Conservation (phyloP, 1,140 invertebrate genomes). For the Drosophila sucinea region DNA sequence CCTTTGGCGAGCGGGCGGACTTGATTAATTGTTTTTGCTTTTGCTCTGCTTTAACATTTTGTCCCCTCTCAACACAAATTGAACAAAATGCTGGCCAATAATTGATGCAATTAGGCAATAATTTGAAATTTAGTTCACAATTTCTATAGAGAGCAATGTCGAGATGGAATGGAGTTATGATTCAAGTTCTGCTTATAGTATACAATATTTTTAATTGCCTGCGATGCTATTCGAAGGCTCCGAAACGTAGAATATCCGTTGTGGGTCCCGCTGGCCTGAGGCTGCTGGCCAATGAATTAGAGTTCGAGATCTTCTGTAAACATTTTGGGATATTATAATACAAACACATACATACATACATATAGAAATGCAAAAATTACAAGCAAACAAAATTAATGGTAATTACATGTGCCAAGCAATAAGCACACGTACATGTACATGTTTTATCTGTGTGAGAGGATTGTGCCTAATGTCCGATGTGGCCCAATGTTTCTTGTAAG, state of each 20-base stretch:
- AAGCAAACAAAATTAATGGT: slow-evolving; percentile 53
- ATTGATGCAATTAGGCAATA: slow-evolving; percentile 68
- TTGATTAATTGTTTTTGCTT: slow-evolving; percentile 71
- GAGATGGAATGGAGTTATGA: slow-evolving; percentile 23
- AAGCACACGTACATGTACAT: neutral
- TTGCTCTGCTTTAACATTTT: slow-evolving; percentile 26
- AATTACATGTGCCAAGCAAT: slow-evolving; percentile 19
- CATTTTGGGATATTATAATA: slow-evolving; percentile 54
- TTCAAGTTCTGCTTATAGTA: slow-evolving; percentile 25
- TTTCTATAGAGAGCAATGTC: slow-evolving; percentile 20
- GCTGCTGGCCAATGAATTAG: slow-evolving; percentile 61
- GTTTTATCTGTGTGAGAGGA: slow-evolving; percentile 20
- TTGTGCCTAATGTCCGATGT: slow-evolving; percentile 41
- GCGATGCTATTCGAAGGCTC: slow-evolving; percentile 61
- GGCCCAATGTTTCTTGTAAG: slow-evolving; percentile 4
- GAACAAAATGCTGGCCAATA: slow-evolving; percentile 42
- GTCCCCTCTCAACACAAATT: slow-evolving; percentile 24
- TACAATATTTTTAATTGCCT: slow-evolving; percentile 42
- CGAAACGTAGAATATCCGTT: slow-evolving; percentile 65
- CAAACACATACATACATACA: slow-evolving; percentile 25
- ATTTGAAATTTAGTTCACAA: slow-evolving; percentile 18
- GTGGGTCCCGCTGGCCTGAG: slow-evolving; percentile 50
- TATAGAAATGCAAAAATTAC: slow-evolving; percentile 63
- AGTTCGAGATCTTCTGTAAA: slow-evolving; percentile 72
- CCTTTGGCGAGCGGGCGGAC: slow-evolving; percentile 6